Evolutionary conservation across 1,140 invertebrate species (phyloP).

Genomic region (Pseudomyrmex pallidus): DNA sequence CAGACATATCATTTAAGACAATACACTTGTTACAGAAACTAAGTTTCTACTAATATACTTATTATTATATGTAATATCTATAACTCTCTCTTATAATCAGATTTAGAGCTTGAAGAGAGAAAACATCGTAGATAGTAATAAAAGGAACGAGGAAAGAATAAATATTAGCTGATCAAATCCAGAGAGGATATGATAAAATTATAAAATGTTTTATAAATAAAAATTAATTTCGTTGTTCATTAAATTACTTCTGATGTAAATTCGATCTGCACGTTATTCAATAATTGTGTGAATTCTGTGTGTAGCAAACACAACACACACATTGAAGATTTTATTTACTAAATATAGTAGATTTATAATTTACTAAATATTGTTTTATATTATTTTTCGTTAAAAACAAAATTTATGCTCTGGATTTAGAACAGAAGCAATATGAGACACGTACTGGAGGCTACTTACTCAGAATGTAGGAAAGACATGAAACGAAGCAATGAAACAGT

Average conservation of each 20-base stretch:
- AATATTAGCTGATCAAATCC: conserved; percentile 60
- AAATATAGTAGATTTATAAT: neutral
- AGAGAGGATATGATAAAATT: conserved; percentile 38
- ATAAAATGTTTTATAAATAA: neutral
- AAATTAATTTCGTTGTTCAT: conserved; percentile 7
- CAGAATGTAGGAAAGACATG: conserved; percentile 76
- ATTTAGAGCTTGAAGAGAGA: conserved; percentile 68
- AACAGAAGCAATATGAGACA: conserved; percentile 33
- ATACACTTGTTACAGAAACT: conserved; percentile 85
- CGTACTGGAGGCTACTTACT: conserved; percentile 80
- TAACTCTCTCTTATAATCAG: conserved; percentile 75
- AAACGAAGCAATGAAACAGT: conserved; percentile 84
- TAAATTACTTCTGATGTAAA: conserved; percentile 6
- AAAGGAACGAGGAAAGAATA: conserved; percentile 34
- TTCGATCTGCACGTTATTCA: neutral
- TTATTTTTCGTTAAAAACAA: conserved; percentile 9
- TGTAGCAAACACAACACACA: too few species aligned
- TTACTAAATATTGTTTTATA: neutral
- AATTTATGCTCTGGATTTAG: conserved; percentile 62
- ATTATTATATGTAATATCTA: conserved; percentile 77
- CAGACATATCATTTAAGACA: conserved; percentile 86
- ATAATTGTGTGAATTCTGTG: neutral
- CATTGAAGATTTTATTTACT: too few species aligned
- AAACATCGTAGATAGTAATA: conserved; percentile 65
- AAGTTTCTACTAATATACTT: conserved; percentile 84